Conservation (phyloP, 2,113 vertebrate species). For the Chloroceryle aenea region DNA sequence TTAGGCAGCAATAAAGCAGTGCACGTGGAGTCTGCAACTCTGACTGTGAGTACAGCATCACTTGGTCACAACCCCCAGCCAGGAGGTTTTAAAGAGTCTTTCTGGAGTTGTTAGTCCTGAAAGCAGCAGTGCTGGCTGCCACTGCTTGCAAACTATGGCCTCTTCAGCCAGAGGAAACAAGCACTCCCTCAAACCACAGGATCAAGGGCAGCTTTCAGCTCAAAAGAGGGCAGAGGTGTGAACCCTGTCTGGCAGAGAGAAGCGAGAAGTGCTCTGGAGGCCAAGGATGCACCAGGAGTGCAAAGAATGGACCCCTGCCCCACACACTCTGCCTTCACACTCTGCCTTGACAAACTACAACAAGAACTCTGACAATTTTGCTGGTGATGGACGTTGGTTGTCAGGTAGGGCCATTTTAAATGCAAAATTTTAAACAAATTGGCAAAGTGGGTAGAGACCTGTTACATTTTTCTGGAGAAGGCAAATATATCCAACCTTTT, state of each 20-base stretch:
- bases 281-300: background rate
- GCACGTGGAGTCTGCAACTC: background rate
- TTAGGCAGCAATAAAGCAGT: background rate
- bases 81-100: background rate
- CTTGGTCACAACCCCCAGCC: background rate
- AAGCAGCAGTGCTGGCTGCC: background rate
- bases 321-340: background rate
- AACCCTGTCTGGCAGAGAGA: background rate
- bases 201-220: background rate
- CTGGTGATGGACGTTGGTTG: background rate
- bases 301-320: too few relatives aligned
- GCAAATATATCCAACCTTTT: background rate
- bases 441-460: background rate
- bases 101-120: background rate
- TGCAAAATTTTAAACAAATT: background rate
- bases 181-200: too few relatives aligned
- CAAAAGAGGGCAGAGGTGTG: fast-evolving
- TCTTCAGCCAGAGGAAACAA: background rate
- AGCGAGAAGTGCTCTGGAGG: background rate
- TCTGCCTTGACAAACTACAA: background rate
- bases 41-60: background rate
- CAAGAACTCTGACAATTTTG: background rate
- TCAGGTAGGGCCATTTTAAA: background rate
- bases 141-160: background rate
- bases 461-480: background rate